Conservation (phyloP, 2,888 invertebrate species). For the Epiperipatus broadwayi region DNA sequence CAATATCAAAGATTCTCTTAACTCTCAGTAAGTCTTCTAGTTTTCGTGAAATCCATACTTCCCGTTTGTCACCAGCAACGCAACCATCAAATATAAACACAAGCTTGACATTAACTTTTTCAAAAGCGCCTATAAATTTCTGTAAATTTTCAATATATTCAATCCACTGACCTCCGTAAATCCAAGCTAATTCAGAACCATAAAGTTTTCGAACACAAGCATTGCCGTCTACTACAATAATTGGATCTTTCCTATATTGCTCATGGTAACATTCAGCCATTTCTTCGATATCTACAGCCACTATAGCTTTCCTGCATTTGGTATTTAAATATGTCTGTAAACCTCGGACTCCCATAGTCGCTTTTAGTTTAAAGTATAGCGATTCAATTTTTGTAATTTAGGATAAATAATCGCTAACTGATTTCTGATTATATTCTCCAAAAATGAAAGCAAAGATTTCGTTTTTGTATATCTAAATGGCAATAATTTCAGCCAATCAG, state of each 20-base stretch:
- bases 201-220: conserved; percentile 21
- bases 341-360: conserved; percentile 24
- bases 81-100: conserved; percentile 25
- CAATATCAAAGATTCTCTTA: conserved; percentile 18
- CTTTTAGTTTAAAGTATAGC: no score
- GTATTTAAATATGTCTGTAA: conserved; percentile 23
- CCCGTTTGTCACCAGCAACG: conserved; percentile 21
- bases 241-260: conserved; percentile 18
- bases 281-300: conserved; percentile 20
- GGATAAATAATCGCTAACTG: no score
- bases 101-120: conserved; percentile 19
- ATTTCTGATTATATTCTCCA: no score
- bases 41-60: conserved; percentile 22
- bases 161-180: conserved; percentile 23
- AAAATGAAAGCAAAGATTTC: no score
- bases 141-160: conserved; percentile 20
- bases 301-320: conserved; percentile 20
- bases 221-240: conserved; percentile 24
- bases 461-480: no score
- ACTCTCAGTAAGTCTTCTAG: conserved; percentile 19
- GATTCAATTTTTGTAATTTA: no score
- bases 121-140: conserved; percentile 20
- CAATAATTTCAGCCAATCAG: no score
- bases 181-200: conserved; percentile 21
- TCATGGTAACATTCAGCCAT: conserved; percentile 18